Conservation (phyloP, 2,113 vertebrate genomes). For the Geococcyx californianus region DNA sequence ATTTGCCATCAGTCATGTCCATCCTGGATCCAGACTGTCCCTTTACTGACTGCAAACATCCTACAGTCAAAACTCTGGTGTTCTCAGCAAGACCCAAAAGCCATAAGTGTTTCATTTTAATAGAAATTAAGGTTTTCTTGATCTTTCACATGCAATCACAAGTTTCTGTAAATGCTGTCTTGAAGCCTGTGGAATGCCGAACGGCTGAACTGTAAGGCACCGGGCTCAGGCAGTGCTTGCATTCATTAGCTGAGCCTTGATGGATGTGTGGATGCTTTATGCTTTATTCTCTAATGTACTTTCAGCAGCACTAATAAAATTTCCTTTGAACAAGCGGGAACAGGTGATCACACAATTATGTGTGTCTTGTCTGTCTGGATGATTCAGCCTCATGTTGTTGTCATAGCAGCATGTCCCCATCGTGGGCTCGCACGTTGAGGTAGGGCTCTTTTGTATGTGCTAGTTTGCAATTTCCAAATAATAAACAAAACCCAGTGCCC, state of each 20-base stretch:
- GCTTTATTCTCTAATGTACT: constrained; percentile 47
- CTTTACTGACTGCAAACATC: neutral
- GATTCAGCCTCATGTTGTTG: constrained; percentile 54
- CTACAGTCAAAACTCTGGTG: neutral
- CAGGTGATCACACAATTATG: constrained; percentile 49
- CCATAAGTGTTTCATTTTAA: neutral
- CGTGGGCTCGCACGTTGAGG: neutral
- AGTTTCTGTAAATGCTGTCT: neutral
- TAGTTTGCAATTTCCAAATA: neutral
- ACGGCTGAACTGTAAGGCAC: neutral
- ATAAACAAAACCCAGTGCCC: neutral
- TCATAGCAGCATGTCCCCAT: constrained; percentile 46
- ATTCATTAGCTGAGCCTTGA: neutral
- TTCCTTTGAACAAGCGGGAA: constrained; percentile 44
- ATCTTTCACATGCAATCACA: neutral
- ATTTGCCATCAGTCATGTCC: neutral
- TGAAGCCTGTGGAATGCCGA: neutral
- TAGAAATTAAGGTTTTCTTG: neutral
- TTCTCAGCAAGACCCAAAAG: neutral
- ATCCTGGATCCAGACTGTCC: neutral
- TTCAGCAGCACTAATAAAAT: constrained; percentile 48
- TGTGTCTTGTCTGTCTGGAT: constrained; percentile 42
- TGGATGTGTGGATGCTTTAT: constrained; percentile 5
- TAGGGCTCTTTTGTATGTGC: neutral
- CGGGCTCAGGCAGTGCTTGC: neutral